Evolutionary conservation across 1,140 invertebrate species (phyloP), one percentile per base, ranked within the genome.

Genomic region (Diabrotica undecimpunctata): DNA sequence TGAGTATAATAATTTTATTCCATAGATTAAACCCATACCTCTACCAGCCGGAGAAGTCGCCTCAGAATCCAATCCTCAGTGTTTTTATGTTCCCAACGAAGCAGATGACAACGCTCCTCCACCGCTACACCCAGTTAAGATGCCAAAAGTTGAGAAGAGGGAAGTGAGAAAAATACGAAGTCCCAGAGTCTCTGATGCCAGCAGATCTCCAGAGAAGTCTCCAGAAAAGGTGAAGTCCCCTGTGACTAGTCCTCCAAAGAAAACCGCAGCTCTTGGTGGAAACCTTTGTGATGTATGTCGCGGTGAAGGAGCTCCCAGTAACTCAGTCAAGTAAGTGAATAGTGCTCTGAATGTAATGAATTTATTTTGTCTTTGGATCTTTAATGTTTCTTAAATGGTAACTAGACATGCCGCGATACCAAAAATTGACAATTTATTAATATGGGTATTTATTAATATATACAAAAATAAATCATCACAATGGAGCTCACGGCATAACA

Each of bases 11-110:
- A 25, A 25, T 25, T 25, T 25, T 25, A 25, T 64, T 65, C 71
- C 77, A 38, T 77, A 92, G 86, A 92, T 93, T 56, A 93, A 92
- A 76, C 88, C 90, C 1, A 87, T 93, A 70, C 90, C 90, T 7
- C 82, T 90, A 70, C 90, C 90, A 0, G 89, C 89, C 58, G 89
- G 87, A 7, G 86, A 88, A 35, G 77, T 83, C 12, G 84, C 81
- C 5, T 83, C 83, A 0, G 80, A 81, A 53, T 81, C 82, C 5
- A 83, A 86, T 68, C 87, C 87, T 0, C 87, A 89, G 75, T 84
- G 89, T 81, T 89, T 89, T 72, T 86, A 88, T 64, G 87, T 88
- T 0, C 86, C 87, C 0, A 88, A 87, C 7, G 87, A 88, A 11
- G 87, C 85, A 68, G 88, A 87, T 41, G 87, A 88, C 73, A 85